These are phyloP conservation scores for silkworm (Bombyx mori) DNA, from an alignment of 1,140 invertebrate genomes.

Conservation along the genomic window DNA sequence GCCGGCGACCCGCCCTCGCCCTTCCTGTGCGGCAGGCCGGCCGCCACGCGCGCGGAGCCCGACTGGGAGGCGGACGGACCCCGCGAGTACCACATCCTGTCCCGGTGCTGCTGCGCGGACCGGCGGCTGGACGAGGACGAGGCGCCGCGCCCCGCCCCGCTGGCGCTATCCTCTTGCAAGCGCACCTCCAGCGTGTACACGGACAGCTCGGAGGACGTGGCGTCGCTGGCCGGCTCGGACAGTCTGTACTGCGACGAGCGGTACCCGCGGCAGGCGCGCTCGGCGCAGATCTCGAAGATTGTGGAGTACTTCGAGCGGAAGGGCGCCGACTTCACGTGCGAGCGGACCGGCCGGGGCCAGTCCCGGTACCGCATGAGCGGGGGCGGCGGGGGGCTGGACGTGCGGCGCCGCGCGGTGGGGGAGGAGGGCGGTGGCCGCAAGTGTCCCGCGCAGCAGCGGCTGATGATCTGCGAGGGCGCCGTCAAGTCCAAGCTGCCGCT, in stretches of 20 bases:
- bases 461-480: constrained; percentile 84
- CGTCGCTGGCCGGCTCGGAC: constrained; percentile 83
- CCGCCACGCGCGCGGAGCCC: constrained; percentile 7
- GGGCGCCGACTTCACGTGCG: constrained; percentile 68
- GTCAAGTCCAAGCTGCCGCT: constrained; percentile 86
- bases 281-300: constrained; percentile 85
- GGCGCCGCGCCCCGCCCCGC: constrained; percentile 15
- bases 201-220: constrained; percentile 88
- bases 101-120: constrained; percentile 35
- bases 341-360: constrained; percentile 17
- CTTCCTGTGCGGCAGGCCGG: constrained; percentile 38
- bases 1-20: constrained; percentile 21
- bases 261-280: constrained; percentile 68
- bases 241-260: constrained; percentile 78
- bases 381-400: constrained; percentile 32
- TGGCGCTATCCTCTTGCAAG: constrained; percentile 48
- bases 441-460: constrained; percentile 70
- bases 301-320: constrained; percentile 90
- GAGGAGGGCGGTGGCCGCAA: constrained; percentile 27
- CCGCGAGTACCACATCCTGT: constrained; percentile 44
- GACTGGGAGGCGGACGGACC: constrained; percentile 13
- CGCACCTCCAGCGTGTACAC: constrained; percentile 88
- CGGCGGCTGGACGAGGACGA: constrained; percentile 4
- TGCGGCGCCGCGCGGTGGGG: constrained; percentile 38
- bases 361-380: constrained; percentile 8